Base-by-base conservation (phyloP, 2,797 vertebrate species). In the Amniataba percoides region DNA sequence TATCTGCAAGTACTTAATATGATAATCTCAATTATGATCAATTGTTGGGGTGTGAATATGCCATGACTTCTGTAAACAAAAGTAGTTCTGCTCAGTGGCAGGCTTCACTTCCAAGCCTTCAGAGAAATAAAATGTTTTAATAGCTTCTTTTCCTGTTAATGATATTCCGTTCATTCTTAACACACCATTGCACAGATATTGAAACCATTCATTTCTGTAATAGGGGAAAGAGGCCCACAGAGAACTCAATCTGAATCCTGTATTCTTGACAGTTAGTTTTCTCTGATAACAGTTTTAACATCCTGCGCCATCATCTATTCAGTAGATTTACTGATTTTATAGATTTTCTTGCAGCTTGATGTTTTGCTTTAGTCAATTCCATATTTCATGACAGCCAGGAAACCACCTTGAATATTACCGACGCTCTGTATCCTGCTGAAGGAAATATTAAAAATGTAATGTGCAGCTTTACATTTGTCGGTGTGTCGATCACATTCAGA, bases 151-250 rank as follows among this genome's bases (percentile, higher is more conserved):
- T 94, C 93, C 94, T 94, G 94, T 97, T 97, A 97, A 97, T 96
- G 95, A 98, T 95, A 94, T 94, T 93, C 91, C 85, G 94, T 96
- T 96, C 93, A 83, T 96, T 96, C 95, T 96, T 91, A 97, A 97
- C 95, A 96, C 96, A 95, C 93, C 95, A 96, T 96, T 97, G 96
- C 95, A 90, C 95, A 95, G 91, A 96, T 97, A 98, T 96, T 96
- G 95, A 97, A 97, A 96, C 94, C 94, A 96, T 97, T 96, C 94
- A 93, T 97, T 98, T 94, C 93, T 91, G 93, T 96, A 96, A 97
- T 96, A 95, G 94, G 95, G 90, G 93, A 90, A 72, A 79, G 62
- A 90, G 90, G 81, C 92, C 92, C 86, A 89, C 36, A 10, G 92
- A 95, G 94, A 91, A 90, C 93, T 94, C 81, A 67, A 87, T 95